Conservation (phyloP, 2,888 invertebrate species). For the Tyria jacobaeae region DNA sequence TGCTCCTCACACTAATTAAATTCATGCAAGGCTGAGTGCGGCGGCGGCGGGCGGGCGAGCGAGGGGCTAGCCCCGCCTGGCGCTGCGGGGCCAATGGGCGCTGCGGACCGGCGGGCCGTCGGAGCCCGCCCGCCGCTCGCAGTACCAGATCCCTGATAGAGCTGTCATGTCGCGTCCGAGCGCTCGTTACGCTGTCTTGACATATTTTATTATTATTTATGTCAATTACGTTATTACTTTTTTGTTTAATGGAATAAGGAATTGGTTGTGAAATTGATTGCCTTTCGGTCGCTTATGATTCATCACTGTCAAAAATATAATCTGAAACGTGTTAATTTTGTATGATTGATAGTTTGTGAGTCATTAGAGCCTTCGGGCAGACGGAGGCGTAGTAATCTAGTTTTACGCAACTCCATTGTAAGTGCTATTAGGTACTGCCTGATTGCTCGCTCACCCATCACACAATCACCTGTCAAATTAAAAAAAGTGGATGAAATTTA, state of each 20-base stretch:
- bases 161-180: conserved; percentile 84
- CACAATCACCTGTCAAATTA: conserved; percentile 67
- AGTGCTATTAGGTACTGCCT: conserved; percentile 53
- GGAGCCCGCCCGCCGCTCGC: conserved; percentile 60
- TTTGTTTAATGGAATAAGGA: conserved; percentile 86
- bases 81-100: conserved; percentile 60
- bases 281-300: conserved; percentile 84
- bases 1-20: conserved; percentile 86
- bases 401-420: conserved; percentile 80
- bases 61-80: conserved; percentile 53
- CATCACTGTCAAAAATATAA: conserved; percentile 84
- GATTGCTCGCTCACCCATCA: conserved; percentile 62
- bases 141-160: conserved; percentile 83
- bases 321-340: conserved; percentile 84
- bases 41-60: conserved; percentile 47
- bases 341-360: conserved; percentile 82
- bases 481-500: conserved; percentile 56
- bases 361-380: conserved; percentile 72
- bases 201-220: conserved; percentile 87
- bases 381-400: conserved; percentile 73
- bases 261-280: conserved; percentile 86
- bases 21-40: conserved; percentile 85
- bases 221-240: conserved; percentile 87
- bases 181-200: conserved; percentile 84
- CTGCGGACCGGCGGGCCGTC: conserved; percentile 39